Conservation (phyloP, 2,888 invertebrate genomes). For the Eumacrocentrus americanus region DNA sequence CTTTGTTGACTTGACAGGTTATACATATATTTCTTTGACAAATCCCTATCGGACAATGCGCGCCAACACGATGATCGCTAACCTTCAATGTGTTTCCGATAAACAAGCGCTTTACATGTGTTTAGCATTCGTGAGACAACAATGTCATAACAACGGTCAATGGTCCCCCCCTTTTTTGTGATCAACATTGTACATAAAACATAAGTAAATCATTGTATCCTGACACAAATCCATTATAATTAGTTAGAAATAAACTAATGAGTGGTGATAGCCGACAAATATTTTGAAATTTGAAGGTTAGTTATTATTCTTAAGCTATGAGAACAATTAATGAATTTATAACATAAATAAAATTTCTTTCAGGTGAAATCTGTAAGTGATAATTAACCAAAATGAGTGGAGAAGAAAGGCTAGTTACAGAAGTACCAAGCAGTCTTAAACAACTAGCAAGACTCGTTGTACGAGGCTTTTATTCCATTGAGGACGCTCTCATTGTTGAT, state of each 20-base stretch:
- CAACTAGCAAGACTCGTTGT: constrained; percentile 90
- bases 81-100: constrained; percentile 21
- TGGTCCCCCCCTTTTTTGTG: too few species aligned
- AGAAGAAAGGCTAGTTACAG: constrained; percentile 81
- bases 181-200: neutral
- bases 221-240: too few species aligned
- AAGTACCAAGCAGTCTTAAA: constrained; percentile 92
- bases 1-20: constrained; percentile 22
- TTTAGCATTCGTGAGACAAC: neutral
- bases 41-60: constrained; percentile 11
- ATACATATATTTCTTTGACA: constrained; percentile 23
- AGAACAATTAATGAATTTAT: neutral
- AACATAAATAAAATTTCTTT: neutral
- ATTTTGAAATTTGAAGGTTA: constrained; percentile 27
- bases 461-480: constrained; percentile 90
- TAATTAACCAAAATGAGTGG: constrained; percentile 61
- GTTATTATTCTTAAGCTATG: neutral
- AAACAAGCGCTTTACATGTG: constrained; percentile 25
- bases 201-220: neutral
- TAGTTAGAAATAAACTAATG: neutral
- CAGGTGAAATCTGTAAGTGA: constrained; percentile 3
- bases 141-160: too few species aligned
- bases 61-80: constrained; percentile 15
- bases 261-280: constrained; percentile 4
- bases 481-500: constrained; percentile 93